phyloP scores from a whole-genome alignment of 2,888 invertebrate species.

The Dilophus febrilis region DNA sequence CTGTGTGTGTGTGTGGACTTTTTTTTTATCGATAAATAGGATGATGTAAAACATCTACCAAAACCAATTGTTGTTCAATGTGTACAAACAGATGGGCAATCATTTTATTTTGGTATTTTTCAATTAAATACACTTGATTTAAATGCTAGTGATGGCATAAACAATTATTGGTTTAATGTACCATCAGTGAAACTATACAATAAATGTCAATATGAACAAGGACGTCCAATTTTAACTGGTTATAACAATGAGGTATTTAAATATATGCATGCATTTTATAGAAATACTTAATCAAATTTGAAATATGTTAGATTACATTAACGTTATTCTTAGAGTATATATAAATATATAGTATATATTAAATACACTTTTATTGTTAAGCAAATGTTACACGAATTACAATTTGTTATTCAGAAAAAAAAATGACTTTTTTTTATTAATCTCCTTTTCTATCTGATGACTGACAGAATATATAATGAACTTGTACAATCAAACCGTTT shows the following conservation, averaged over 20 bases:
- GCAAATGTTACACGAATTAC: too few relatives aligned
- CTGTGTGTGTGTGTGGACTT: too few relatives aligned
- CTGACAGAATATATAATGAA: too few relatives aligned
- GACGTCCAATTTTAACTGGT: slow-evolving; percentile 47
- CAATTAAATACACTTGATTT: slow-evolving; percentile 70
- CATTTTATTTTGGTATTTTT: slow-evolving; percentile 64
- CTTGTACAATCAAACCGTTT: too few relatives aligned
- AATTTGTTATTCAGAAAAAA: too few relatives aligned
- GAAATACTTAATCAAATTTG: slow-evolving; percentile 35
- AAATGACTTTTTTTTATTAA: too few relatives aligned
- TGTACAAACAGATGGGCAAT: slow-evolving; percentile 60
- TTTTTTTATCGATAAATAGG: slow-evolving; percentile 24
- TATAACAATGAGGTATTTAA: slow-evolving; percentile 67
- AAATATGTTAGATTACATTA: too few relatives aligned
- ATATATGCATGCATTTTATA: slow-evolving; percentile 63
- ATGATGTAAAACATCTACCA: slow-evolving; percentile 43
- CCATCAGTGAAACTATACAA: slow-evolving; percentile 46
- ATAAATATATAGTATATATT: too few relatives aligned
- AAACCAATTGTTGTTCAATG: slow-evolving; percentile 69
- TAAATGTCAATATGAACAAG: slow-evolving; percentile 43
- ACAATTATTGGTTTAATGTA: slow-evolving; percentile 67
- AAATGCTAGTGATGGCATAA: slow-evolving; percentile 36
- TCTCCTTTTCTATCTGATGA: too few relatives aligned
- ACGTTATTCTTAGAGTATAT: too few relatives aligned
- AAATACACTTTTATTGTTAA: too few relatives aligned